These are phyloP conservation scores for Arenaria interpres DNA, from an alignment of 2,113 vertebrate genomes.

Conservation along the genomic window DNA sequence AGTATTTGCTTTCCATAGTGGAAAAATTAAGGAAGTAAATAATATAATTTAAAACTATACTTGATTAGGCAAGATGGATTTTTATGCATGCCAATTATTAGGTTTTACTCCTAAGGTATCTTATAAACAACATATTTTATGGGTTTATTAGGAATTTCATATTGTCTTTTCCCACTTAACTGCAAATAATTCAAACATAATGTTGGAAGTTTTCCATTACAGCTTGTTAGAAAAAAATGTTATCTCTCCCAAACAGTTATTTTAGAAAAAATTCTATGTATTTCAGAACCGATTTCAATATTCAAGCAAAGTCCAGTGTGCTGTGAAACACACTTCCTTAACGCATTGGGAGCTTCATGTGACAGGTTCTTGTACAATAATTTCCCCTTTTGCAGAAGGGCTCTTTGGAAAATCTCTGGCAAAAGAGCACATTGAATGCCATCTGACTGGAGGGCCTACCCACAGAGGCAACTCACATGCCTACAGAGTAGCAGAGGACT, in stretches of 20 bases:
- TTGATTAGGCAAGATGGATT: not conserved
- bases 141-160: not conserved
- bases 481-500: not conserved
- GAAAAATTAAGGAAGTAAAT: not conserved
- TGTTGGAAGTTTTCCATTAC: not conserved
- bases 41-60: not conserved
- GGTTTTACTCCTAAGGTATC: not conserved
- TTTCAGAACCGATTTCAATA: not conserved
- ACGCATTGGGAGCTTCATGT: not conserved
- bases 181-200: conserved; percentile 26
- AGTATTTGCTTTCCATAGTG: not conserved
- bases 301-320: not conserved
- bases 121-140: not conserved
- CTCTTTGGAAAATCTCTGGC: not conserved
- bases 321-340: not conserved
- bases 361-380: not conserved
- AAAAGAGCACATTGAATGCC: not conserved
- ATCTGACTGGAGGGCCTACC: not conserved
- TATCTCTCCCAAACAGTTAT: not conserved
- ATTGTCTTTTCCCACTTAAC: not conserved
- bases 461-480: not conserved
- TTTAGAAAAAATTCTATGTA: conserved; percentile 10
- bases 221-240: not conserved
- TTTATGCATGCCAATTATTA: not conserved
- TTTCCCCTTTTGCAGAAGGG: not conserved